Conservation (phyloP, 2,797 vertebrate species). For the Chelidonichthys spinosus region DNA sequence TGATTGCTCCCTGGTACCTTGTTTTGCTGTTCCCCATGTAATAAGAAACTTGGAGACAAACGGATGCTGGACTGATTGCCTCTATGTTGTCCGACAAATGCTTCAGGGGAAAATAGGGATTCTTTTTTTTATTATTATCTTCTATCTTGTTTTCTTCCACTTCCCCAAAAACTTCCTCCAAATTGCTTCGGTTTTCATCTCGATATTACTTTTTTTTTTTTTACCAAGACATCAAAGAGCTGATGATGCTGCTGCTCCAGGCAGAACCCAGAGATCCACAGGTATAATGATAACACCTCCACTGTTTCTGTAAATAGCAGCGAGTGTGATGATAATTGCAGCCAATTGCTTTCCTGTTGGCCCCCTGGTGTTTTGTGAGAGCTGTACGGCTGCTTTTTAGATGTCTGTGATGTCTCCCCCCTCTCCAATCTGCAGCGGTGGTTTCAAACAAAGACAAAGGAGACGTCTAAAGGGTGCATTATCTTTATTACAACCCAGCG, state of each 20-base stretch:
- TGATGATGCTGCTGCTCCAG: conserved; percentile 30
- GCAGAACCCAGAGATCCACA: conserved; percentile 29
- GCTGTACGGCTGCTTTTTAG: conserved; percentile 21
- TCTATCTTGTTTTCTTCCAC: conserved; percentile 36
- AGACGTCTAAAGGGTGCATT: conserved; percentile 10
- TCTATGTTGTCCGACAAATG: conserved; percentile 57
- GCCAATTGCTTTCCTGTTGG: conserved; percentile 65
- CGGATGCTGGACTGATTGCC: conserved; percentile 58
- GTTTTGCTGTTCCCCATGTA: conserved; percentile 57
- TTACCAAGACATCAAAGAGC: conserved; percentile 38
- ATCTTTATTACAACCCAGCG: conserved; percentile 29
- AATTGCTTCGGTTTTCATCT: conserved; percentile 28
- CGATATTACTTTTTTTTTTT: conserved; percentile 48
- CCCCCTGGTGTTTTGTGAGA: conserved; percentile 43
- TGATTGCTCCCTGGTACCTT: conserved; percentile 52
- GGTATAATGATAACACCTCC: conserved; percentile 63
- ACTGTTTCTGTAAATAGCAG: conserved; percentile 52
- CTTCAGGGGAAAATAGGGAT: conserved; percentile 50
- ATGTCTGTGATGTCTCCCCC: conserved; percentile 19
- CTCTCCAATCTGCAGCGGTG: conserved; percentile 7
- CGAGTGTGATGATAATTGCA: conserved; percentile 72
- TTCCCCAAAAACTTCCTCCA: conserved; percentile 48
- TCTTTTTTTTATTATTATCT: not conserved
- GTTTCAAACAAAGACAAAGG: conserved; percentile 22
- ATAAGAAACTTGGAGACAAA: conserved; percentile 62